Evolutionary conservation across 2,797 vertebrate genomes (phyloP).

Genomic region (Megalops cyprinoides): DNA sequence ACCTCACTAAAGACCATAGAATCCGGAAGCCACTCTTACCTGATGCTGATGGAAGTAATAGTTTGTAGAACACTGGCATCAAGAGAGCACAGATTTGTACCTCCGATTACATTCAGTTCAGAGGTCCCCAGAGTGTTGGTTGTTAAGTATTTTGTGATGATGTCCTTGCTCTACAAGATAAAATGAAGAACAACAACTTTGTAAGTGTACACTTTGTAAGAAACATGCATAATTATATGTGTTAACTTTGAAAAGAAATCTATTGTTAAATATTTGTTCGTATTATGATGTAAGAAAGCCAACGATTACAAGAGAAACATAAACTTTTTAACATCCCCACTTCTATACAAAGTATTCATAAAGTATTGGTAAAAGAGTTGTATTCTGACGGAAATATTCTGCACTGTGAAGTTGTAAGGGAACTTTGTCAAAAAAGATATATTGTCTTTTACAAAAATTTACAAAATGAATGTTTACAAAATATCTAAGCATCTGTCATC

Average conservation of each 20-base stretch:
- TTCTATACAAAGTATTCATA: no score
- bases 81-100: slow-evolving; percentile 46
- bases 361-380: no score
- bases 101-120: slow-evolving; percentile 40
- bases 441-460: no score
- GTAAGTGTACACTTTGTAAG: neutral
- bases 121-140: slow-evolving; percentile 32
- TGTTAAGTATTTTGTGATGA: slow-evolving; percentile 44
- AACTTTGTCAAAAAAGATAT: no score
- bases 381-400: no score
- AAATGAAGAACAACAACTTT: neutral
- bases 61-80: slow-evolving; percentile 8
- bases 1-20: neutral
- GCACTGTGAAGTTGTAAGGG: no score
- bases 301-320: neutral
- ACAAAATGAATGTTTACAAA: no score
- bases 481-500: no score
- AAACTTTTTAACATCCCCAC: no score
- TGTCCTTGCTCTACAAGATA: slow-evolving; percentile 34
- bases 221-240: no score
- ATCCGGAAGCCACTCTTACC: slow-evolving; percentile 29
- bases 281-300: neutral
- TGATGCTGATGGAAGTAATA: slow-evolving; percentile 34
- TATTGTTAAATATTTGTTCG: no score
- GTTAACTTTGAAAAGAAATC: no score